Conservation (phyloP, 2,797 vertebrate genomes). For the Gambusia yucatana region DNA sequence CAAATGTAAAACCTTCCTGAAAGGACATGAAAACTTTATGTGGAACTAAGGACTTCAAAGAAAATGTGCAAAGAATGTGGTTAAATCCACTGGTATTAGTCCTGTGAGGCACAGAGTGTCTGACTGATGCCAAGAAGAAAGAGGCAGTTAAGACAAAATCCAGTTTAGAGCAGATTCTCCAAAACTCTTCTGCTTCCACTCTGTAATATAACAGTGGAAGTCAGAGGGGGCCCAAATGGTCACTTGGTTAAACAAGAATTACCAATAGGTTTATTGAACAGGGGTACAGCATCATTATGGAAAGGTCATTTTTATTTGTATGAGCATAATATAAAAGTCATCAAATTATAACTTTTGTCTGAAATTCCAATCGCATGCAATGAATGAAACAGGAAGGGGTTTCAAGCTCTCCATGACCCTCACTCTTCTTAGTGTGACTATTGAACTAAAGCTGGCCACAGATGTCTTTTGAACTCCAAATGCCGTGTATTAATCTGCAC, state of each 20-base stretch:
- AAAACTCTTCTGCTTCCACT: not conserved
- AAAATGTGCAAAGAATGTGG: constrained; percentile 12
- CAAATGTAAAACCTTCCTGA: constrained; percentile 41
- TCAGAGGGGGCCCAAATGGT: not conserved
- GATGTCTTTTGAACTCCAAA: constrained; percentile 45
- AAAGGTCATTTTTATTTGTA: not conserved
- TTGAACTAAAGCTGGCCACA: constrained; percentile 35
- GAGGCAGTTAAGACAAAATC: constrained; percentile 3
- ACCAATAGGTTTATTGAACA: not conserved
- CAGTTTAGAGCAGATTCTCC: constrained; percentile 1
- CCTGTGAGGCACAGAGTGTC: constrained; percentile 35
- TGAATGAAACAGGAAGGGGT: not conserved
- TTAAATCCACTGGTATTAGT: constrained; percentile 25
- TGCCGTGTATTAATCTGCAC: constrained; percentile 47
- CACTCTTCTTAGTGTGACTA: not conserved
- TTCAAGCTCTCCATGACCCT: not conserved
- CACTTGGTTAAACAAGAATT: not conserved
- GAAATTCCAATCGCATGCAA: not conserved
- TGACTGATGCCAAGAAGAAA: constrained; percentile 1
- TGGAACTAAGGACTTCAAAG: constrained; percentile 11
- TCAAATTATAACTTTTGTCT: not conserved
- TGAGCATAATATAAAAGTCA: not conserved
- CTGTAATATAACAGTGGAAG: not conserved
- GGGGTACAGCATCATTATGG: not conserved
- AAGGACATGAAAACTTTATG: constrained; percentile 19